Conservation (phyloP, 2,113 vertebrate genomes). For the Oncorhynchus tshawytscha region DNA sequence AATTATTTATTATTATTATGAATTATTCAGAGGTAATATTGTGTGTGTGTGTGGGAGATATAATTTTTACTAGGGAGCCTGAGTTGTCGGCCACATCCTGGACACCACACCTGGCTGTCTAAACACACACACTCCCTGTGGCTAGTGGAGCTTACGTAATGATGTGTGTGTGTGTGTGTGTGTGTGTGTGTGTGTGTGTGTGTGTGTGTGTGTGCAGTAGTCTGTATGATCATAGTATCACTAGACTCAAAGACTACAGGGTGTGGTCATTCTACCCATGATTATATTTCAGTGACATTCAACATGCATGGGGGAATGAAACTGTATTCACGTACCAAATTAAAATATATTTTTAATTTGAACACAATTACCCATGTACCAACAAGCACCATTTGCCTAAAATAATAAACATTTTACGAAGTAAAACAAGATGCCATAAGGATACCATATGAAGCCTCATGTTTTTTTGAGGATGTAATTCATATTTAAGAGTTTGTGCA, state of each 20-base stretch:
- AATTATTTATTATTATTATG: too few relatives aligned
- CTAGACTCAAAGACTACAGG: constrained; percentile 19
- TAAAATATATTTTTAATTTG: background rate
- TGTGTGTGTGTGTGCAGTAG: background rate
- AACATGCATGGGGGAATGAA: constrained; percentile 4
- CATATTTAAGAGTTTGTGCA: too few relatives aligned
- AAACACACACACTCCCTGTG: constrained; percentile 45
- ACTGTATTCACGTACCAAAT: background rate
- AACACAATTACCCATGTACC: too few relatives aligned
- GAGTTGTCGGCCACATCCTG: constrained; percentile 42
- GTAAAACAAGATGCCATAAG: too few relatives aligned
- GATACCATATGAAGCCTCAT: background rate
- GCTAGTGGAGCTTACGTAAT: background rate
- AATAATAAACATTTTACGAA: too few relatives aligned
- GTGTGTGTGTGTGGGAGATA: too few relatives aligned
- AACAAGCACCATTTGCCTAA: too few relatives aligned
- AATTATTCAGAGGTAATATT: too few relatives aligned
- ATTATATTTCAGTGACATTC: constrained; percentile 43
- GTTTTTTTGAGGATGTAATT: background rate
- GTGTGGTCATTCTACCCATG: constrained; percentile 40
- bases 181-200: constrained; percentile 28
- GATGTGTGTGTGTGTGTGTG: background rate
- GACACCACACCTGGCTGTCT: constrained; percentile 56
- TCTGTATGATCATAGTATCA: constrained; percentile 18
- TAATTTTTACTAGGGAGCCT: background rate